phyloP scores from a whole-genome alignment of 2,888 invertebrate genomes.

The Timema podura region DNA sequence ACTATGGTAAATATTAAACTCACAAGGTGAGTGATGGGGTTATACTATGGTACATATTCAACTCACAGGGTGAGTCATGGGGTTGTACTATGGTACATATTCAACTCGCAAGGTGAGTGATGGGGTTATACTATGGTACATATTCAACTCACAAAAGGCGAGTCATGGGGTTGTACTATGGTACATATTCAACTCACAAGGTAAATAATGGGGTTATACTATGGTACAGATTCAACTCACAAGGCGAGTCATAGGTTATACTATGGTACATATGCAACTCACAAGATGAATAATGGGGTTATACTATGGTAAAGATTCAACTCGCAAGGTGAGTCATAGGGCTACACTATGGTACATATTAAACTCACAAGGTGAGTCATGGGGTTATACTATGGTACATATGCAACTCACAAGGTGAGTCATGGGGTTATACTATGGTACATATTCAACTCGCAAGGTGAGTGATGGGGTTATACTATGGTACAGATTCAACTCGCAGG shows the following conservation, averaged over 20 bases:
- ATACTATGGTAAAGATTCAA: constrained; percentile 94
- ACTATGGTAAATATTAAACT: constrained; percentile 56
- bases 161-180: constrained; percentile 18
- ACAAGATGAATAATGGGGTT: constrained; percentile 85
- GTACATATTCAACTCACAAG: constrained; percentile 86
- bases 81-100: constrained; percentile 42
- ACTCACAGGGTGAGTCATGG: constrained; percentile 74
- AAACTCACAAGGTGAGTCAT: constrained; percentile 80
- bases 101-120: constrained; percentile 83
- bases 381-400: too few species aligned
- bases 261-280: too few species aligned
- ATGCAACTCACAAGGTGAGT: constrained; percentile 86
- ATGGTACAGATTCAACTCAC: too few species aligned
- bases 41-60: constrained; percentile 54
- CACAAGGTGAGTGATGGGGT: constrained; percentile 65
- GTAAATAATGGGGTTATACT: constrained; percentile 47
- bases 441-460: constrained; percentile 94
- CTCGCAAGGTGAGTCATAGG: too few species aligned
- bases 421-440: too few species aligned
- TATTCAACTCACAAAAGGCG: constrained; percentile 96
- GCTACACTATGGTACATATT: too few species aligned
- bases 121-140: too few species aligned
- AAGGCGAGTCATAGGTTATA: too few species aligned
- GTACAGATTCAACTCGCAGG: too few species aligned
- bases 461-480: constrained; percentile 18